These are phyloP conservation scores for Meriones psammophilus DNA, from an alignment of 2,797 vertebrate species.

Conservation along the genomic window DNA sequence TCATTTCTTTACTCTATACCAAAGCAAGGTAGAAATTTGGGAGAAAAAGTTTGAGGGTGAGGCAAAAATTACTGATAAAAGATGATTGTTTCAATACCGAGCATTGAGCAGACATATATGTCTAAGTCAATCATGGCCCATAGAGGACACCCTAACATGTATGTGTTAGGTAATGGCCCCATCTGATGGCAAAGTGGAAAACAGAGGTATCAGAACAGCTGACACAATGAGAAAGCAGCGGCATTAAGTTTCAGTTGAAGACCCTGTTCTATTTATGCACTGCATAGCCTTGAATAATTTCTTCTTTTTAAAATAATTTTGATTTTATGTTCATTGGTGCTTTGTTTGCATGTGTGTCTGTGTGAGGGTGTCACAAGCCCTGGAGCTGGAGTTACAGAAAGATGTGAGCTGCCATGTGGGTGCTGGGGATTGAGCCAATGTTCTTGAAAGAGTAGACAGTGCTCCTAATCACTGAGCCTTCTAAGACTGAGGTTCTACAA, in stretches of 20 bases:
- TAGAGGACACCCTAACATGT: background rate
- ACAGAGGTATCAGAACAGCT: background rate
- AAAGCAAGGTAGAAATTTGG: too few relatives aligned
- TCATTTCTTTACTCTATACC: background rate
- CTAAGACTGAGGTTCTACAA: background rate
- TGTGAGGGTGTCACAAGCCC: background rate
- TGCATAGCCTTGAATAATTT: background rate
- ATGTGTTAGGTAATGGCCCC: background rate
- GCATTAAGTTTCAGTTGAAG: background rate
- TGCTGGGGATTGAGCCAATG: background rate
- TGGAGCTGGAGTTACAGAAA: background rate
- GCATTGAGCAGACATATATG: too few relatives aligned
- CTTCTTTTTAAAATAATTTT: background rate
- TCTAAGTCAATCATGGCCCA: background rate
- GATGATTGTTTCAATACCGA: too few relatives aligned
- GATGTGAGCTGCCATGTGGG: background rate
- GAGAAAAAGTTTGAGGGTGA: too few relatives aligned
- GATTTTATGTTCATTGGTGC: background rate
- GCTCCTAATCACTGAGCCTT: background rate
- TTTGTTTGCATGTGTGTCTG: background rate
- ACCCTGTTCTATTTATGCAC: background rate
- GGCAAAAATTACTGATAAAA: too few relatives aligned
- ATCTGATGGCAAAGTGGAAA: slow-evolving; percentile 4
- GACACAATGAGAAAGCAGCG: background rate
- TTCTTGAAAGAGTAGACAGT: background rate